These are phyloP conservation scores for Ibycter americanus DNA, from an alignment of 2,797 vertebrate genomes.

Conservation along the genomic window DNA sequence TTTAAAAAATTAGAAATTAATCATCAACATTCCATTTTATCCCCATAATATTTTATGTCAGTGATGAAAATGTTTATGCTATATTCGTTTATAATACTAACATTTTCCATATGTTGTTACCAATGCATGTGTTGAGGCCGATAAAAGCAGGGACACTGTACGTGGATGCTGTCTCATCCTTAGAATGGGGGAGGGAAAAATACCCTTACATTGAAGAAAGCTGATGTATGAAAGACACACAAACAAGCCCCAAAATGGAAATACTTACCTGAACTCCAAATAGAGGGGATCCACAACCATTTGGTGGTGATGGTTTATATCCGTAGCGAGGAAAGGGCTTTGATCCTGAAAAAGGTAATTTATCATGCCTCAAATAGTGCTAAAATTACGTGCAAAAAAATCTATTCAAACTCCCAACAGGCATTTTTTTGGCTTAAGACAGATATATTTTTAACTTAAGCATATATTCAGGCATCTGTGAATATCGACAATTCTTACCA, in stretches of 20 bases:
- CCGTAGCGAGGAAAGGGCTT: slow-evolving; percentile 83
- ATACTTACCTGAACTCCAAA: slow-evolving; percentile 90
- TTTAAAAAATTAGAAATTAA: not conserved
- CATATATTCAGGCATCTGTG: not conserved
- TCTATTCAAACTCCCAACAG: not conserved
- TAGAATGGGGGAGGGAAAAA: not conserved
- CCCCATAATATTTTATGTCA: not conserved
- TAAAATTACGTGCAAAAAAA: no score
- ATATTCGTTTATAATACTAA: rapidly evolving
- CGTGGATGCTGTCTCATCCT: not conserved
- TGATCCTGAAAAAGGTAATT: slow-evolving; percentile 82
- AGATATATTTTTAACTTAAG: not conserved
- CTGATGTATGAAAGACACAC: not conserved
- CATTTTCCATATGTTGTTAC: not conserved
- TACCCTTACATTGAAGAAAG: rapidly evolving
- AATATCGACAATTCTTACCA: not conserved
- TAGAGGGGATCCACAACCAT: slow-evolving; percentile 95
- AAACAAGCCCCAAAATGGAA: not conserved
- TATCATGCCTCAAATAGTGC: not conserved
- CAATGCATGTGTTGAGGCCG: not conserved
- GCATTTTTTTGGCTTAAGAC: not conserved
- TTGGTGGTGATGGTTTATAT: slow-evolving; percentile 90
- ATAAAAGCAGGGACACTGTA: not conserved
- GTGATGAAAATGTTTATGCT: not conserved
- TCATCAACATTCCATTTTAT: not conserved